These are phyloP conservation scores for Acipenser transmontanus DNA, from an alignment of 2,797 vertebrate species.

Conservation along the genomic window DNA sequence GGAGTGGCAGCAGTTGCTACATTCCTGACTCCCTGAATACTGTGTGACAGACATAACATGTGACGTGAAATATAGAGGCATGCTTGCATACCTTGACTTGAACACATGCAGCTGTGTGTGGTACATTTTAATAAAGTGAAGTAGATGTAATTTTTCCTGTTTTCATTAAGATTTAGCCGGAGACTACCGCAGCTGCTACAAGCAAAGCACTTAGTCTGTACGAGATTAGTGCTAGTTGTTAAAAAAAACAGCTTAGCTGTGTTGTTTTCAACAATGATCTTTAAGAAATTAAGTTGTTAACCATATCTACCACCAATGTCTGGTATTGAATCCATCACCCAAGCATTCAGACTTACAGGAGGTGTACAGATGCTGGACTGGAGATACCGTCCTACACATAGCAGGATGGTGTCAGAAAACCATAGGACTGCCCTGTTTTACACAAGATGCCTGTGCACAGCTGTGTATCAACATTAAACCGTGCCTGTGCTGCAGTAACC, in stretches of 20 bases:
- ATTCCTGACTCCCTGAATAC: not conserved
- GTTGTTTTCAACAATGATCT: not conserved
- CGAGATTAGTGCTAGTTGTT: slow-evolving; percentile 5
- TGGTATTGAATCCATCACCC: too few relatives aligned
- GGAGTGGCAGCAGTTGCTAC: not conserved
- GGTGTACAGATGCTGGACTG: too few relatives aligned
- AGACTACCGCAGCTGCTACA: not conserved
- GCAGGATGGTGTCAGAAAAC: too few relatives aligned
- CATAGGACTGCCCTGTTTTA: too few relatives aligned
- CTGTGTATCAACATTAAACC: too few relatives aligned
- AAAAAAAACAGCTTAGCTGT: not conserved
- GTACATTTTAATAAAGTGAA: slow-evolving; percentile 1
- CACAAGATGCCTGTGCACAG: too few relatives aligned
- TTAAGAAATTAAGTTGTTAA: slow-evolving; percentile 4
- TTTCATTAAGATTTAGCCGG: not conserved
- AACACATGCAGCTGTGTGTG: not conserved
- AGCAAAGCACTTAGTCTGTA: not conserved
- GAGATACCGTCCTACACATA: too few relatives aligned
- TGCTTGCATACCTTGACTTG: not conserved
- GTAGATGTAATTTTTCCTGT: not conserved
- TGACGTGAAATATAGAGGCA: not conserved
- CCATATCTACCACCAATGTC: too few relatives aligned
- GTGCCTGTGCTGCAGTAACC: too few relatives aligned
- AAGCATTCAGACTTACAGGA: too few relatives aligned
- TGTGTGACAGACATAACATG: not conserved